Base-by-base conservation (phyloP, 2,113 vertebrate species). In the Australoheros scitulus region DNA sequence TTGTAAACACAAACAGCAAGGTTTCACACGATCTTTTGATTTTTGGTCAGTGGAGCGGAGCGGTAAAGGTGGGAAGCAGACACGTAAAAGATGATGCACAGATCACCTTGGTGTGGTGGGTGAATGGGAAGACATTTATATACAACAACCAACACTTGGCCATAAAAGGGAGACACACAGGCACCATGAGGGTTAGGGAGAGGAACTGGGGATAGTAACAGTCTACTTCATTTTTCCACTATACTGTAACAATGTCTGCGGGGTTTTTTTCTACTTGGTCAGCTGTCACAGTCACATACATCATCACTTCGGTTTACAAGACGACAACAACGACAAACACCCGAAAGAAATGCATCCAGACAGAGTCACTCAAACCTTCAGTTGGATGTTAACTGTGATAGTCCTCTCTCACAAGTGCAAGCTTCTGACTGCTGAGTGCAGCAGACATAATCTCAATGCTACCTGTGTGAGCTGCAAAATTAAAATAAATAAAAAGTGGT, bases 281-380 rank as follows among this genome's bases (percentile, higher is more conserved):
- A 89, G 90, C 91, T 86, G 91, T 89, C 84, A 94, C 91, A 6
- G 87, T 92, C 91, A 92, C 88, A 76, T 76, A 91, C 72, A 82
- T 94, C 92, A 93, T 92, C 89, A 93, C 91, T 87, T 92, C 91
- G 82, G 88, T 83, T 87, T 74, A 93, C 87, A 22, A 90, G 90
- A 92, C 88, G 32, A 91, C 88, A 11, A 92, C 86, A 18, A 89
- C 70, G 38, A 93, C 85, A 90, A 88, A 85, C 80, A 91, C 83
- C 26, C 50, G 36, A 94, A 85, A 84, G 79, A 91, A 93, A 93
- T 87, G 88, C 84, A 88, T 93, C 83, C 88, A 47, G 88, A 91
- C 93, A 87, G 86, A 86, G 90, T 92, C 88, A 87, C 88, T 83
- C 87, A 90, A 89, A 91, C 90, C 85, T 90, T 88, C 82, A 65